These are phyloP conservation scores for Notodonta dromedarius DNA, from an alignment of 2,888 invertebrate species.

Conservation along the genomic window DNA sequence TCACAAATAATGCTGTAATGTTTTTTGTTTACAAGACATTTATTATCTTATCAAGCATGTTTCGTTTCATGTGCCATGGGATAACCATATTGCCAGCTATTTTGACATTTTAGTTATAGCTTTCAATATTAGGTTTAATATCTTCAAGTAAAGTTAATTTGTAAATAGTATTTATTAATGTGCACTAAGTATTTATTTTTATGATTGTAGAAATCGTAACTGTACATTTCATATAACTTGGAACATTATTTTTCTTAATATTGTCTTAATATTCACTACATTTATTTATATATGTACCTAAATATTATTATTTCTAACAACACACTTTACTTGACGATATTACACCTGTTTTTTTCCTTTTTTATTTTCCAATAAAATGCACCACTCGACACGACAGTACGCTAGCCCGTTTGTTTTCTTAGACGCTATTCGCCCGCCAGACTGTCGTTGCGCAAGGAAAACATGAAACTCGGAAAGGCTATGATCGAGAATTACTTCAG, in stretches of 20 bases:
- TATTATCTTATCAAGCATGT: slow-evolving; percentile 30
- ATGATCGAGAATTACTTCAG: slow-evolving; percentile 92
- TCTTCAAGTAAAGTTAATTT: slow-evolving; percentile 17
- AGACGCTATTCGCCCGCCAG: slow-evolving; percentile 94
- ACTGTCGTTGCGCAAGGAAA: slow-evolving; percentile 92
- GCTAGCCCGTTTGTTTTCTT: slow-evolving; percentile 81
- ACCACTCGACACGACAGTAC: slow-evolving; percentile 50
- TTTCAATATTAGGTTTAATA: slow-evolving; percentile 21
- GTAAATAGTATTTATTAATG: not conserved
- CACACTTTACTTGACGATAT: slow-evolving; percentile 19
- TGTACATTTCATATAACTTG: too few relatives aligned
- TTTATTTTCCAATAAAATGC: slow-evolving; percentile 37
- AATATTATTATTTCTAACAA: not conserved
- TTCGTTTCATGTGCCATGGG: slow-evolving; percentile 30
- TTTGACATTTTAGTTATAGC: slow-evolving; percentile 22
- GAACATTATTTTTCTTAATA: too few relatives aligned
- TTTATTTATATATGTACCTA: not conserved
- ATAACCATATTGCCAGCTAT: slow-evolving; percentile 17
- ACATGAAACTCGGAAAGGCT: slow-evolving; percentile 91
- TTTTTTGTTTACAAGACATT: slow-evolving; percentile 27
- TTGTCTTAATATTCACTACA: not conserved
- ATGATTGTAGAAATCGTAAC: too few relatives aligned
- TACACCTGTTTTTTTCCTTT: slow-evolving; percentile 18
- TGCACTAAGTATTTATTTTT: too few relatives aligned
- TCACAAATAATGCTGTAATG: slow-evolving; percentile 23